phyloP scores from a whole-genome alignment of 2,888 invertebrate genomes.

The Thelaira solivaga region DNA sequence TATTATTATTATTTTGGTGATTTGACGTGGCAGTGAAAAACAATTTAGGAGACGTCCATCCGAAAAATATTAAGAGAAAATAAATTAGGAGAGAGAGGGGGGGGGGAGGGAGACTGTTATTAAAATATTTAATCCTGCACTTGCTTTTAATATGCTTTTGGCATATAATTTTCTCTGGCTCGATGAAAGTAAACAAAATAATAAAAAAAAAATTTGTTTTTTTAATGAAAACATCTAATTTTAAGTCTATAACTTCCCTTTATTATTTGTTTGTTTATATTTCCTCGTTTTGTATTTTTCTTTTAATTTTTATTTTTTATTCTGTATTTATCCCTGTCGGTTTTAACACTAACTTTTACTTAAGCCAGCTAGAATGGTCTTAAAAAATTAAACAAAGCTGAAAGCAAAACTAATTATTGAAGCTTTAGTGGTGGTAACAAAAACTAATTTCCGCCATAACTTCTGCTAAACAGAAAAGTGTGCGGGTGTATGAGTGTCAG shows the following conservation, averaged over 20 bases:
- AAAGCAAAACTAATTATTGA: conserved; percentile 53
- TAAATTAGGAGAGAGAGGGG: too few relatives aligned
- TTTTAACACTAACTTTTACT: conserved; percentile 5
- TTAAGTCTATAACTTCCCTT: conserved; percentile 22
- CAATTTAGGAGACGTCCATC: too few relatives aligned
- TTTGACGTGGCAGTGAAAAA: too few relatives aligned
- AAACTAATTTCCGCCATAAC: conserved; percentile 55
- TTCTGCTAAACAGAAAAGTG: conserved; percentile 35
- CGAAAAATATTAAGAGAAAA: too few relatives aligned
- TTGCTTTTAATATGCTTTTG: too few relatives aligned
- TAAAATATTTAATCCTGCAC: too few relatives aligned
- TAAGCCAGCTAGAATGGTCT: conserved; percentile 13
- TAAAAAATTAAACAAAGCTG: conserved; percentile 48
- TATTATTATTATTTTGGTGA: too few relatives aligned
- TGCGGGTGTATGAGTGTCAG: background rate
- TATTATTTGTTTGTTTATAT: background rate
- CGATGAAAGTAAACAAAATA: conserved; percentile 3
- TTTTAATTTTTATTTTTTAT: background rate
- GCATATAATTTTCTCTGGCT: too few relatives aligned
- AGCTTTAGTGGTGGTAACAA: conserved; percentile 47
- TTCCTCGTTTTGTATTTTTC: background rate
- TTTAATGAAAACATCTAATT: background rate
- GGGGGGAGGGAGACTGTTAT: too few relatives aligned
- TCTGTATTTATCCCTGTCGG: conserved; percentile 11
- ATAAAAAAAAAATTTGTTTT: background rate